Evolutionary conservation across 2,888 invertebrate species (phyloP), one percentile per base, ranked within the genome.

Genomic region (Protonemura montana): DNA sequence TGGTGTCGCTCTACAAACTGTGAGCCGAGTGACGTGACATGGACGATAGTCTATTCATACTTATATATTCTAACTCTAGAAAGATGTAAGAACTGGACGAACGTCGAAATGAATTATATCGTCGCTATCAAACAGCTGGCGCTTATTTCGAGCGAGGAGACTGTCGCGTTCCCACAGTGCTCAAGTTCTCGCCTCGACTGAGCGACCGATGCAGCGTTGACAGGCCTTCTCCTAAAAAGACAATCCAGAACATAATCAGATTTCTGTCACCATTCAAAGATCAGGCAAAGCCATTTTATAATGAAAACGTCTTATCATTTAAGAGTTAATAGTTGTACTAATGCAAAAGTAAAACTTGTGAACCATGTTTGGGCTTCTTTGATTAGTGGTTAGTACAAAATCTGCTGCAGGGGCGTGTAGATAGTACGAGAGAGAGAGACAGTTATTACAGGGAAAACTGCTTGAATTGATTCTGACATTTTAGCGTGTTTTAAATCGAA

Each of bases 171-270:
- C 95, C 95, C 89, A 95, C 93, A 88, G 94, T 93, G 92, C 95
- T 96, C 90, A 96, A 93, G 90, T 96, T 95, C 91, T 97, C 97
- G 89, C 96, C 95, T 91, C 96, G 95, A 92, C 96, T 96, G 91
- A 95, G 94, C 89, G 96, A 95, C 91, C 96, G 94, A 91, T 96
- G 95, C 91, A 97, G 91, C 89, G 94, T 94, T 89, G 94, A 93
- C 90, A 94, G 92, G 88, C 94, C 94, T 90, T 95, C 95, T 42
- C 89, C 88, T 89, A 26, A 26, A 88, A 88, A 42, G 13, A 2
- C 3, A 59, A 59, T 10, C 35, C 35, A 35, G 5, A 35, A 77
- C 21, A 86, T 87, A 86, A 82, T 85, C 85, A 85, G 35, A 80
- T 16, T 5, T n/a, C 28, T 76, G n/a, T 27, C 13, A 27, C n/a